Evolutionary conservation across 2,113 vertebrate species (phyloP), one percentile per base, ranked within the genome.

Genomic region (Cryptomyrus ogoouensis): DNA sequence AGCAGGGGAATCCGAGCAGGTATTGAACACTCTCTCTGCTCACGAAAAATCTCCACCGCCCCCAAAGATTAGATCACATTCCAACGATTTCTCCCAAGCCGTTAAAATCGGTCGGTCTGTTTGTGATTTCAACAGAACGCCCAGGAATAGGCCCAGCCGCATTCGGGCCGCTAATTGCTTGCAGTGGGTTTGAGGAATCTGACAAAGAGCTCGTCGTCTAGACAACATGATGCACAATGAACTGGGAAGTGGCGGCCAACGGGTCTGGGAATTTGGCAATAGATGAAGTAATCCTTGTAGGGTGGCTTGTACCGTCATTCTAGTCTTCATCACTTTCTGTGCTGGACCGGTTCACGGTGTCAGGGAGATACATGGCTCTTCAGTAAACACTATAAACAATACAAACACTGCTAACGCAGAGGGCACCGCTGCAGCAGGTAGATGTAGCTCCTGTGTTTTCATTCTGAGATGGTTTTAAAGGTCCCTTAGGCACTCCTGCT

Each of bases 121-220:
- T 93, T 91, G 90, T 93, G 91, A 92, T 93, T 89, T 90, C 89
- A 27, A 53, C 84, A 85, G 87, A 70, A 31, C 88, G 35, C 62
- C 88, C 58, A 19, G 13, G 44, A 91, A 92, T 91, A 44, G 91
- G 92, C 53, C 58, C 6, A 7, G 49, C 77, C 87, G 58, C 91
- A 93, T 93, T 92, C 92, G 89, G 27, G 13, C n/a, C 89, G 87
- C 90, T 93, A 92, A 93, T 93, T 93, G 91, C 91, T 92, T 88
- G 87, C 88, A 91, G 77, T 90, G 44, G 74, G 35, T 74, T 27
- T 83, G 53, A 70, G 19, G 84, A 88, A 91, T 93, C 90, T 84
- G 47, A 91, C 87, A 92, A 50, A 47, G 49, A 83, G 39, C 62
- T 58, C 53, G 44, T 89, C 83, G 77, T 90, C 89, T 80, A 90